Base-by-base conservation (phyloP, 2,888 invertebrate genomes). In the Torymus texanus region DNA sequence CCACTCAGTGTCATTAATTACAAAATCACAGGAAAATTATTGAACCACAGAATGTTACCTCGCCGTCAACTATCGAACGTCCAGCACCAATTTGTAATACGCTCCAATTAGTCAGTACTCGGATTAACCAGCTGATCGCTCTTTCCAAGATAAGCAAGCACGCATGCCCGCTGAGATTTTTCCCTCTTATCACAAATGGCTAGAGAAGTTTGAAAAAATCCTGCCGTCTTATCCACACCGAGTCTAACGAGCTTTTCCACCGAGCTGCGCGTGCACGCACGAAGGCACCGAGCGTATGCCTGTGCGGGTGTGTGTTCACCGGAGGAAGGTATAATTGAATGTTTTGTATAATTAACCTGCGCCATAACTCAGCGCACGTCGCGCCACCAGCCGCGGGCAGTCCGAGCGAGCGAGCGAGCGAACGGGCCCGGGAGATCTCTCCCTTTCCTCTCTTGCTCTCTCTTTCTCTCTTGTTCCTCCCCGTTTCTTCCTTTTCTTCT, bases 261-360 rank as follows among this genome's bases (percentile, higher is more conserved):
- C 41, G 41, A 41, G 41, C 41, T 41, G 41, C 41, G 41, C 41
- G 29, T 18, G 53, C 41, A 65, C 18, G 53, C n/a, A 18, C 53
- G 56, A 53, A 53, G 59, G 66, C 41, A 41, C 41, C 41, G 8
- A 41, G 41, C 41, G 5, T 8, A 41, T 8, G 41, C 41, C 41
- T 16, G 56, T 58, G 80, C 72, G 83, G 80, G 83, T 81, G 82
- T 81, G 82, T 82, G 83, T 80, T 82, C 83, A 82, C 84, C 77
- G 80, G 83, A 84, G 87, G 86, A 86, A 87, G 88, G 87, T 88
- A 89, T 90, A 90, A 90, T 90, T 90, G 90, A 90, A 89, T 90
- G 90, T 90, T 90, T 90, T 90, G 90, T 90, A 90, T 90, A 90
- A 90, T 90, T 90, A 90, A 90, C 89, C 89, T 88, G 88, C 88